Base-by-base conservation (phyloP, 2,113 vertebrate genomes). In the Malaclemys terrapin region DNA sequence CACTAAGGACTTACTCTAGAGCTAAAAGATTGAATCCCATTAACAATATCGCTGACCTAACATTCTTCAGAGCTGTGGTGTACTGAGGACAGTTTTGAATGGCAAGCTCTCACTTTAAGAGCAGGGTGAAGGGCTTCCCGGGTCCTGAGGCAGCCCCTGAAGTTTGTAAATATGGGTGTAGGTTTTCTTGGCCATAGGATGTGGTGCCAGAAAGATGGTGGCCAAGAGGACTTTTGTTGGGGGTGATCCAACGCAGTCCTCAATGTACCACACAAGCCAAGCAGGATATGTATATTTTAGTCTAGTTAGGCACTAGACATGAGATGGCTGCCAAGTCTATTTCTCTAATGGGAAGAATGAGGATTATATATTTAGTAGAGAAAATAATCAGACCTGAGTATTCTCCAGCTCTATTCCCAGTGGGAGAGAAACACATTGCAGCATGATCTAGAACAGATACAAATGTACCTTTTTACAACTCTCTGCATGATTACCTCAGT, bases 401-500 rank as follows among this genome's bases (percentile, higher is more conserved):
- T 96, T 80, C 11, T 97, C 79, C 86, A 90, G 92, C 84, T 96
- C 49, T 75, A 10, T 52, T 92, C 49, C 45, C 69, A 92, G 24
- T 24, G 56, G 59, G 38, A 93, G 62, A 95, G 93, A 89, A 47
- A 83, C 87, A 96, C 94, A 57, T 82, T 95, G 93, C 90, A 91
- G 22, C 5, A 20, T 84, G 69, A 95, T 76, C 88, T 27, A 31
- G 16, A 89, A 82, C 79, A 84, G 86, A 93, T 78, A 19, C 87
- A 95, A 96, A 89, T 57, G 20, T 76, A 76, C 91, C 3, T 95
- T 91, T 95, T 88, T 78, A 97, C 94, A 93, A 79, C 81, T 92
- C 52, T 35, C 19, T 95, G 95, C 97, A 94, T 94, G 96, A 93
- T 82, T 88, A 96, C 50, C 57, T 91, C 91, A 88, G 82, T 96